These are phyloP conservation scores for Psylliodes chrysocephalus DNA, from an alignment of 2,888 invertebrate genomes.

Conservation along the genomic window DNA sequence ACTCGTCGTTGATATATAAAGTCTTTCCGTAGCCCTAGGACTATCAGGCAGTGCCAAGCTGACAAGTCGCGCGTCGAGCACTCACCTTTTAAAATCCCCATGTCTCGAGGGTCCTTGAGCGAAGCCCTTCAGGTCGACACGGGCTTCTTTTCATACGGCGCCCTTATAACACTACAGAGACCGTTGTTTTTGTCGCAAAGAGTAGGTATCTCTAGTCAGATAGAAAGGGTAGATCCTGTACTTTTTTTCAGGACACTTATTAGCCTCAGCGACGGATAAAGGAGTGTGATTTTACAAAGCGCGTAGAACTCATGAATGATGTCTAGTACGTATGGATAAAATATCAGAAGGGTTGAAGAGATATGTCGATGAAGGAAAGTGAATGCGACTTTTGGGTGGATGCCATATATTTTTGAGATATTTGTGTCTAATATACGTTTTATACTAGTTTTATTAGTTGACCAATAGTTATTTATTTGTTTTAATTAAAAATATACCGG, in stretches of 20 bases:
- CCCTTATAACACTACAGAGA: conserved; percentile 53
- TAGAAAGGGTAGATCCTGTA: conserved; percentile 43
- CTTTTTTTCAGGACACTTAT: conserved; percentile 17
- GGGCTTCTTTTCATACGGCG: conserved; percentile 46
- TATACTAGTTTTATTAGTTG: no score
- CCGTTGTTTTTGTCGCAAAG: conserved; percentile 55
- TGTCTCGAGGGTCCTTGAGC: conserved; percentile 25
- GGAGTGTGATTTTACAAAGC: conserved; percentile 3
- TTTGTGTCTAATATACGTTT: no score
- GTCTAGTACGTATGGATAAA: background rate
- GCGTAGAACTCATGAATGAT: background rate
- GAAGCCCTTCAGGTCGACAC: conserved; percentile 39
- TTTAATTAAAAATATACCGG: no score
- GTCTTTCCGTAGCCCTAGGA: no score
- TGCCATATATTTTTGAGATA: no score
- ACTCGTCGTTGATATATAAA: no score
- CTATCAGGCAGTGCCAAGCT: background rate
- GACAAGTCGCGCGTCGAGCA: background rate
- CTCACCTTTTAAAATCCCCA: conserved; percentile 25
- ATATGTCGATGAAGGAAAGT: no score
- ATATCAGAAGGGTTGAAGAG: no score
- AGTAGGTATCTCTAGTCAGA: conserved; percentile 16
- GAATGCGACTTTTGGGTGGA: no score
- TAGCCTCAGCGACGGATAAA: background rate
- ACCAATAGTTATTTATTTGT: no score